phyloP scores from a whole-genome alignment of 2,888 invertebrate genomes.

The Esperia sulphurella region DNA sequence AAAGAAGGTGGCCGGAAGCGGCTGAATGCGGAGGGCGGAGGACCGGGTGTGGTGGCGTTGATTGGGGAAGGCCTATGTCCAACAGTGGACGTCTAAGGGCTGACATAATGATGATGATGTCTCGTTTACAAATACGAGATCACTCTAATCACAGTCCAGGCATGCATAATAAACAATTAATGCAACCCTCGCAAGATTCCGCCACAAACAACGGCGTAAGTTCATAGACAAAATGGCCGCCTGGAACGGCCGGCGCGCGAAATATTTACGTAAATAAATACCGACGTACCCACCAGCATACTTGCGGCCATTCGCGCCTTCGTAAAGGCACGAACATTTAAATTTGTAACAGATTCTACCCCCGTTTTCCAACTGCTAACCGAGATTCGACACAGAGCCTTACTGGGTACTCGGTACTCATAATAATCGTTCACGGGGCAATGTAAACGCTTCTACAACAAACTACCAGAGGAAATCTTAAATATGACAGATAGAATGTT shows the following conservation, averaged over 20 bases:
- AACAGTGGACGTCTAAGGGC: too few species aligned
- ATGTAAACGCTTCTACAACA: too few species aligned
- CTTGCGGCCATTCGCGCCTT: conserved; percentile 12
- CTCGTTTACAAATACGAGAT: too few species aligned
- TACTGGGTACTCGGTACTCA: too few species aligned
- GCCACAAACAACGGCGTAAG: not conserved
- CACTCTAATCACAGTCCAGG: not conserved
- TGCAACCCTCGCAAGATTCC: not conserved
- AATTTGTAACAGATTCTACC: conserved; percentile 9
- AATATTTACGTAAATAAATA: conserved; percentile 11
- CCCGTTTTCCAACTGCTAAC: not conserved
- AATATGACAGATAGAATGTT: too few species aligned
- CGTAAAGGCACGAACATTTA: conserved; percentile 14
- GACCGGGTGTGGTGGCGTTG: too few species aligned
- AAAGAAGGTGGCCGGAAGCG: too few species aligned
- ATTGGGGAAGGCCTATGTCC: too few species aligned
- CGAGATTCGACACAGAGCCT: not conserved
- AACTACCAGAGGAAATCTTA: too few species aligned
- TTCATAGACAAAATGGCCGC: conserved; percentile 7
- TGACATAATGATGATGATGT: too few species aligned
- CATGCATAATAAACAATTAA: not conserved
- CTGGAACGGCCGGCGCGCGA: conserved; percentile 5
- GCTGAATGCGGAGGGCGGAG: too few species aligned
- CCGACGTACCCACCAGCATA: conserved; percentile 6
- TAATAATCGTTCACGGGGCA: too few species aligned